Base-by-base conservation (phyloP, 1,140 invertebrate genomes). In the Calliphora vicina region DNA sequence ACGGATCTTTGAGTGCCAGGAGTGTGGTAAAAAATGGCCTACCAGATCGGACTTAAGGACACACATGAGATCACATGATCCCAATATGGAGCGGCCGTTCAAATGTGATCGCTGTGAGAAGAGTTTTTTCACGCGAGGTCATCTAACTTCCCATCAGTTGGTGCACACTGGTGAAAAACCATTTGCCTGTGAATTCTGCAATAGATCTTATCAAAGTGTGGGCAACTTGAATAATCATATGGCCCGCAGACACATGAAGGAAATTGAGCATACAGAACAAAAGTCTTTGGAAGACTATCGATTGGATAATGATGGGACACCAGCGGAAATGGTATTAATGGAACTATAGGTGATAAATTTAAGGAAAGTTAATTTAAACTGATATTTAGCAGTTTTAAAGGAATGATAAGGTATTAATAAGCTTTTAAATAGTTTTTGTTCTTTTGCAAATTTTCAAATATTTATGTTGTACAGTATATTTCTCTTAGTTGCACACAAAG, bases 81-180 rank as follows among this genome's bases (percentile, higher is more conserved):
- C 85, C 10, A 84, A 86, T 20, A 86, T 86, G 84, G 88, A 88
- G 82, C 85, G 88, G n/a, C 88, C 88, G 17, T 89, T 86, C 35
- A 88, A 88, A 71, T 89, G 88, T 72, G 85, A 87, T 82, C 83
- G 83, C 42, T 89, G 88, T 81, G 83, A 85, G 0, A 89, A 89
- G 84, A 84, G 86, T 13, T 89, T 89, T 84, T 89, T 87, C 78
- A 89, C 88, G 1, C 86, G 88, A 0, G 88, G 88, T 1, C 88
- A 89, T 80, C 83, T 89, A 5, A 86, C 29, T 80, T 87, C 88
- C 0, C 88, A 89, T 15, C 80, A 87, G 29, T 73, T 89, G 81
- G 88, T 89, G 15, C 88, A 89, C 80, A 89, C 87, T 6, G 88
- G 88, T 1, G 88, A 89, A 67, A 89, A 89, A 82, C 88, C 88